A percentile compares a stretch with the other conserved stretches of the same genome.
phyloP scores from a whole-genome alignment of 2,888 invertebrate genomes.

The Cheilosia soror region DNA sequence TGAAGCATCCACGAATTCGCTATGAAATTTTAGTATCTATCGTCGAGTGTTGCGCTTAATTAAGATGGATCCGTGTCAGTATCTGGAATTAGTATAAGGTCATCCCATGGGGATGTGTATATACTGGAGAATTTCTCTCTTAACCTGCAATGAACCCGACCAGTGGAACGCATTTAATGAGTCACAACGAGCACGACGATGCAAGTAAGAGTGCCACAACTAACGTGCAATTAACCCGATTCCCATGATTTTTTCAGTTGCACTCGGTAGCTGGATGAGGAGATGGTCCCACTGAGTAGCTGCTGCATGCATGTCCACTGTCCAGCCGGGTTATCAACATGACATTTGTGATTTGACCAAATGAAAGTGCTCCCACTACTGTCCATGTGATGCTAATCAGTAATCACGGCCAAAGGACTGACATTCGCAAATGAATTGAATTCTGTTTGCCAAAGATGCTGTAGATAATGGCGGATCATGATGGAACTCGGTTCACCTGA shows the following conservation, averaged over 20 bases:
- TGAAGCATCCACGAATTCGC: slow-evolving; percentile 66
- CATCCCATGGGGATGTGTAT: slow-evolving; percentile 55
- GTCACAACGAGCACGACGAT: slow-evolving; percentile 44
- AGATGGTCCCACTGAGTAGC: slow-evolving; percentile 9
- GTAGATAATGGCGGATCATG: slow-evolving; percentile 36
- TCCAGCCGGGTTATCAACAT: slow-evolving; percentile 49
- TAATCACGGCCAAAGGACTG: slow-evolving; percentile 24
- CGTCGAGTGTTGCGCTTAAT: slow-evolving; percentile 77
- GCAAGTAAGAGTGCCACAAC: slow-evolving; percentile 82
- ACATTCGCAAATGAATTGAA: slow-evolving; percentile 51
- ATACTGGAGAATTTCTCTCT: slow-evolving; percentile 62
- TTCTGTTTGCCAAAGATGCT: slow-evolving; percentile 25
- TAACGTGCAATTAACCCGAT: slow-evolving; percentile 82
- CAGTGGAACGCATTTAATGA: slow-evolving; percentile 61
- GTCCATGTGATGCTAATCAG: slow-evolving; percentile 35
- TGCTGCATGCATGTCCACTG: slow-evolving; percentile 23
- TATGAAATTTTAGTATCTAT: slow-evolving; percentile 68
- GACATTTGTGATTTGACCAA: slow-evolving; percentile 56
- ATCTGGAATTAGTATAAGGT: slow-evolving; percentile 75
- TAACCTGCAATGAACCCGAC: slow-evolving; percentile 59
- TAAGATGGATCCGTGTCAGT: slow-evolving; percentile 81
- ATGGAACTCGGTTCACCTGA: slow-evolving; percentile 1
- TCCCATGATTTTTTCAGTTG: slow-evolving; percentile 79
- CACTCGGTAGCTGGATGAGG: slow-evolving; percentile 20
- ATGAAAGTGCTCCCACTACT: slow-evolving; percentile 49